Percentiles rank a stretch among this genome's conserved stretches.
phyloP scores from a whole-genome alignment of 1,140 invertebrate species.

The Stenopsyche tienmushanensis region DNA sequence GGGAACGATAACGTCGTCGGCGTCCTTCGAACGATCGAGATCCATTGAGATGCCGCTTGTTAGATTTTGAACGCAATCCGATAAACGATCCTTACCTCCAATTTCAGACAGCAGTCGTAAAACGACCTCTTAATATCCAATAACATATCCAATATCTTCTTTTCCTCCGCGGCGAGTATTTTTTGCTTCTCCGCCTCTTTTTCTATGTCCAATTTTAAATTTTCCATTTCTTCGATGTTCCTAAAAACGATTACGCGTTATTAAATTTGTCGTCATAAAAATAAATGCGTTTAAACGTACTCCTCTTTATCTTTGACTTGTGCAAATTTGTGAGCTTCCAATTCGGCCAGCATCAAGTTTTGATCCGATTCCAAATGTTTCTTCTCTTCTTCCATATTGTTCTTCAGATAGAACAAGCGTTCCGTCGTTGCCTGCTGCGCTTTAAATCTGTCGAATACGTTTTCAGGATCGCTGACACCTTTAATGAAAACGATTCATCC shows the following conservation, averaged over 20 bases:
- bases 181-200: slow-evolving; percentile 54
- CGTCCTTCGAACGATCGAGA: slow-evolving; percentile 44
- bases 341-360: slow-evolving; percentile 64
- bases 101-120: slow-evolving; percentile 51
- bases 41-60: not conserved
- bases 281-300: slow-evolving; percentile 54
- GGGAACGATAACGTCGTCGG: slow-evolving; percentile 45
- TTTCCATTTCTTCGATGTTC: slow-evolving; percentile 65
- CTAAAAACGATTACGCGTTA: slow-evolving; percentile 49
- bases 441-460: slow-evolving; percentile 72
- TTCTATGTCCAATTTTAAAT: slow-evolving; percentile 60
- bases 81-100: slow-evolving; percentile 45
- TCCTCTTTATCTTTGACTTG: slow-evolving; percentile 76
- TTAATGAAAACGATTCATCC: slow-evolving; percentile 15
- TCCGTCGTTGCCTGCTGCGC: slow-evolving; percentile 69
- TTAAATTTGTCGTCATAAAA: slow-evolving; percentile 2
- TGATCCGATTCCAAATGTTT: slow-evolving; percentile 66
- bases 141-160: slow-evolving; percentile 54
- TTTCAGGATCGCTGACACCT: slow-evolving; percentile 70
- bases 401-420: slow-evolving; percentile 66
- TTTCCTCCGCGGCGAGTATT: slow-evolving; percentile 51
- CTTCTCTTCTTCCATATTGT: slow-evolving; percentile 72
- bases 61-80: not conserved
- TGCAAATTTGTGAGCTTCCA: slow-evolving; percentile 76
- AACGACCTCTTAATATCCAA: slow-evolving; percentile 55